Evolutionary conservation across 2,797 vertebrate species (phyloP).

Genomic region (Delichon dasypus): DNA sequence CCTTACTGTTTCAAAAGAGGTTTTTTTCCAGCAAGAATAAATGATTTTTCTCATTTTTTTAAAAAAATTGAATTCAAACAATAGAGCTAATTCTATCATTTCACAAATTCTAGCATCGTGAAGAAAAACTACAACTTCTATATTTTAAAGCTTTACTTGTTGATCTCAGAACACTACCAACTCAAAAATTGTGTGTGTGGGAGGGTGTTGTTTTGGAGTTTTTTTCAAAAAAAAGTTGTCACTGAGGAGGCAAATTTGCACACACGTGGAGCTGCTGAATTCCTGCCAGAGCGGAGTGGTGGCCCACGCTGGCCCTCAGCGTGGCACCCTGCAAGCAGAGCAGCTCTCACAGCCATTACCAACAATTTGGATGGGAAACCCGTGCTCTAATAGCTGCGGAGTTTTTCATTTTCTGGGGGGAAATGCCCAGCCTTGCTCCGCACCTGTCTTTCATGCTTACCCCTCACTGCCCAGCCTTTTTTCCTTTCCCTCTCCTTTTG

Average conservation of each 20-base stretch:
- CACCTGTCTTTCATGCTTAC: background rate
- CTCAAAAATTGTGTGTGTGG: background rate
- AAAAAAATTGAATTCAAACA: background rate
- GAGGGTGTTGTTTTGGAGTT: fast-evolving
- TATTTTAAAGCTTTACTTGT: background rate
- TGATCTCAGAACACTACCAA: background rate
- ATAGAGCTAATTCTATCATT: background rate
- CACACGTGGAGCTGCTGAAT: background rate
- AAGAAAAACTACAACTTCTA: background rate
- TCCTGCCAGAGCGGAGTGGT: background rate
- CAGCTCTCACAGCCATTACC: background rate
- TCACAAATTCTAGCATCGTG: background rate
- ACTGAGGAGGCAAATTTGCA: background rate
- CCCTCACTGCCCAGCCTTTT: background rate
- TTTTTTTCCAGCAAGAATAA: background rate
- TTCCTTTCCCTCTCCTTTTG: background rate
- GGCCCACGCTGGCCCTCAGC: fast-evolving
- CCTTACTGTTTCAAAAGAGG: background rate
- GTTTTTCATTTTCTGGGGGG: background rate
- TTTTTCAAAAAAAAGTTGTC: background rate
- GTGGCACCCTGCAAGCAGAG: background rate
- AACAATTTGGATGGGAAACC: fast-evolving
- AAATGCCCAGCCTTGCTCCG: background rate
- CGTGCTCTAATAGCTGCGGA: fast-evolving
- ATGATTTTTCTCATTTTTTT: background rate